Conservation (phyloP, 2,797 vertebrate species). For the Liasis olivaceus region DNA sequence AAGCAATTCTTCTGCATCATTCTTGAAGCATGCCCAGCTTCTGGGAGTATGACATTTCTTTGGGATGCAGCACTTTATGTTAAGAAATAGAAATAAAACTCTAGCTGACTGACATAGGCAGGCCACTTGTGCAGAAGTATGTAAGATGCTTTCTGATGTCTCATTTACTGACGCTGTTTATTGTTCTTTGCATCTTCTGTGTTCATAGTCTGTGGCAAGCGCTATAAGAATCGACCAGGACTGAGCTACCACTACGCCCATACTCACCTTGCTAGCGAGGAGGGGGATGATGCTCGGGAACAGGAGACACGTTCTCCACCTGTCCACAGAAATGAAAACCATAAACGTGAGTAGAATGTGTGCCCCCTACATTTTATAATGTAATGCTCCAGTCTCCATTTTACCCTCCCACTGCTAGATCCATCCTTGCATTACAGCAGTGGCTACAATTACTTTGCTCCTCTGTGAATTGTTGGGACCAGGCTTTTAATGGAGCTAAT, state of each 20-base stretch:
- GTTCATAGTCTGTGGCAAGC: slow-evolving; percentile 91
- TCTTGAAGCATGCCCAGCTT: background rate
- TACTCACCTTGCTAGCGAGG: slow-evolving; percentile 95
- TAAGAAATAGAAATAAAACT: background rate
- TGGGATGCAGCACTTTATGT: background rate
- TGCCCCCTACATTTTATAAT: background rate
- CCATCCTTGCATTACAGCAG: slow-evolving; percentile 32
- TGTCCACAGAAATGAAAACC: slow-evolving; percentile 85
- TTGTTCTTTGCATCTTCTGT: slow-evolving; percentile 49
- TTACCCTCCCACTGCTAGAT: background rate
- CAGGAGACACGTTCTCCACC: slow-evolving; percentile 85
- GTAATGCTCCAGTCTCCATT: slow-evolving; percentile 12
- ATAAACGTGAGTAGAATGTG: slow-evolving; percentile 87
- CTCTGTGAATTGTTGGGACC: slow-evolving; percentile 39
- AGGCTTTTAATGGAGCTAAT: slow-evolving; percentile 56
- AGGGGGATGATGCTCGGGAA: slow-evolving; percentile 90
- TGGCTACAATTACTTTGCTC: slow-evolving; percentile 38
- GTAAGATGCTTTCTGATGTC: slow-evolving; percentile 46
- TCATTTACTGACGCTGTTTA: slow-evolving; percentile 46
- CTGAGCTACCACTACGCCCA: slow-evolving; percentile 98
- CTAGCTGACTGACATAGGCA: background rate
- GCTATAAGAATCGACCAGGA: slow-evolving; percentile 97
- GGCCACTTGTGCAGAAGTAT: background rate
- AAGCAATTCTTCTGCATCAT: background rate
- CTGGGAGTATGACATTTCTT: background rate